These are phyloP conservation scores for Sebastes cheni DNA, from an alignment of 2,797 vertebrate species.

Conservation along the genomic window DNA sequence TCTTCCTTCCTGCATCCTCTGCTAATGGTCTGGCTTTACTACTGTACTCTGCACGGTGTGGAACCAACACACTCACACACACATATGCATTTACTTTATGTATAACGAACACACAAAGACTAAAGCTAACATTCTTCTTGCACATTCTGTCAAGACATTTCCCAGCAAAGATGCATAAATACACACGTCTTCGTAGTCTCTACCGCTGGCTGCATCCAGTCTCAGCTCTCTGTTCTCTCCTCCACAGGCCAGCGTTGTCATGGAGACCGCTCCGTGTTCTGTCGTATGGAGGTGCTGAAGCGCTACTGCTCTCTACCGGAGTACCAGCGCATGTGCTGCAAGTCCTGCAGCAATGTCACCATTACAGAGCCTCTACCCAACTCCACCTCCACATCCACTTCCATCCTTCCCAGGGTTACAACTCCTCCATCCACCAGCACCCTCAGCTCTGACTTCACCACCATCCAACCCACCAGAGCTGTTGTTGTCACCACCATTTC, in stretches of 20 bases:
- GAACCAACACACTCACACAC: constrained; percentile 19
- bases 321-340: constrained; percentile 93
- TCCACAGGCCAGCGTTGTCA: constrained; percentile 91
- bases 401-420: constrained; percentile 6
- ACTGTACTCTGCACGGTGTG: constrained; percentile 57
- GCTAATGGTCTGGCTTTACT: constrained; percentile 69
- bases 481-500: constrained; percentile 14
- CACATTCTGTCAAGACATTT: neutral
- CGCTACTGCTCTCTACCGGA: constrained; percentile 91
- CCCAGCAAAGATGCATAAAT: constrained; percentile 9
- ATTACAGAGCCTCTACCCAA: constrained; percentile 45
- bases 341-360: constrained; percentile 84
- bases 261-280: constrained; percentile 94
- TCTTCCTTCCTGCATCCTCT: constrained; percentile 63
- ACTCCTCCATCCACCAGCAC: constrained; percentile 22
- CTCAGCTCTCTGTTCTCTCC: constrained; percentile 79
- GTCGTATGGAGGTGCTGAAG: constrained; percentile 90
- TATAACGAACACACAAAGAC: constrained; percentile 2
- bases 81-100: constrained; percentile 9
- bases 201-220: constrained; percentile 39
- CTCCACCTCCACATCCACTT: constrained; percentile 25
- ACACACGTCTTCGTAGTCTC: constrained; percentile 29
- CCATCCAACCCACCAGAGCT: constrained; percentile 21
- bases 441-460: constrained; percentile 20
- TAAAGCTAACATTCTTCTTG: neutral